phyloP scores from a whole-genome alignment of 2,888 invertebrate genomes.

The Lasioglossum oenotherae region DNA sequence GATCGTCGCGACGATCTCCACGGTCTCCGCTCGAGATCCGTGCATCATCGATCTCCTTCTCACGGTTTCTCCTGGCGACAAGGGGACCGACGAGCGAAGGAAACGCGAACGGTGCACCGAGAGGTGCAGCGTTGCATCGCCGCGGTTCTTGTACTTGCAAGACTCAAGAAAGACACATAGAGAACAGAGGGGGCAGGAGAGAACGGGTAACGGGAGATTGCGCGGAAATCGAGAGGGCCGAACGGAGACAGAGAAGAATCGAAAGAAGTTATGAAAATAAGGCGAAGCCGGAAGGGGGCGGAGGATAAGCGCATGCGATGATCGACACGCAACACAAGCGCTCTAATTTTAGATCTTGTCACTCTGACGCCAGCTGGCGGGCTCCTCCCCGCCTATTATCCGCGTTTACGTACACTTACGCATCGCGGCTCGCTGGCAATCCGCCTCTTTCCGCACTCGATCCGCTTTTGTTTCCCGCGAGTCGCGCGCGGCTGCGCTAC shows the following conservation, averaged over 20 bases:
- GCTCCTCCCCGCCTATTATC: conserved; percentile 82
- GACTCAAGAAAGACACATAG: neutral
- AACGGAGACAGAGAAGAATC: conserved; percentile 70
- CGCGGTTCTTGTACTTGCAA: neutral
- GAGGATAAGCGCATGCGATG: conserved; percentile 83
- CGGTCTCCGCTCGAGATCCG: conserved; percentile 51
- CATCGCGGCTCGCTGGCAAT: neutral
- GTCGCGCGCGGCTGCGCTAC: neutral
- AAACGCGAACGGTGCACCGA: neutral
- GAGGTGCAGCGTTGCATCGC: neutral
- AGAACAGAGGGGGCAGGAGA: neutral
- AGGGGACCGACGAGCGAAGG: neutral
- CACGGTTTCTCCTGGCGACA: conserved; percentile 77
- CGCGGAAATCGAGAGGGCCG: conserved; percentile 24
- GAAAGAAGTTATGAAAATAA: conserved; percentile 83
- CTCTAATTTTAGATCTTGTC: conserved; percentile 84
- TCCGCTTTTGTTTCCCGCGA: conserved; percentile 40
- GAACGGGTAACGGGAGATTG: neutral
- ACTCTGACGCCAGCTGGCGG: conserved; percentile 82
- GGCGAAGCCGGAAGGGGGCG: conserved; percentile 84
- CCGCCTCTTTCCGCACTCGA: conserved; percentile 23
- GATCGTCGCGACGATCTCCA: conserved; percentile 31
- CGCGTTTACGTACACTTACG: conserved; percentile 80
- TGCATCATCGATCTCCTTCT: conserved; percentile 80
- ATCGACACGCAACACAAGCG: conserved; percentile 83